Conservation (phyloP, 2,797 vertebrate genomes). For the Eremophila alpestris region DNA sequence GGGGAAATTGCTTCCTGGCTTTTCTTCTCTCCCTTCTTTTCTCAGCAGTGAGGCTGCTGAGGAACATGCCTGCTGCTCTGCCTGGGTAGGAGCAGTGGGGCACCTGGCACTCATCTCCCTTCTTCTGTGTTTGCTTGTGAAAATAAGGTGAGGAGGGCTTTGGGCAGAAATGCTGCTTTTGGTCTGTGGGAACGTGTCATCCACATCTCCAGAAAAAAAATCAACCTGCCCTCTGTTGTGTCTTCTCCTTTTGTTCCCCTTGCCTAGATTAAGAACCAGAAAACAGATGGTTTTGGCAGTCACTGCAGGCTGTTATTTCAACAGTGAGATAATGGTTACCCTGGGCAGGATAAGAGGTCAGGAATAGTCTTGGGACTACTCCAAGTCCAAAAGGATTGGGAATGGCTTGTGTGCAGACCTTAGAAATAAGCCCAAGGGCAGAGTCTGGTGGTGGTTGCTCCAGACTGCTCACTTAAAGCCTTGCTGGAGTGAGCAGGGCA, state of each 20-base stretch:
- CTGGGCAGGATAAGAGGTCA: neutral
- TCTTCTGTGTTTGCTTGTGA: neutral
- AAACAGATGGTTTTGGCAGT: neutral
- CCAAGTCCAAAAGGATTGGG: neutral
- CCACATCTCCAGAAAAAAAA: neutral
- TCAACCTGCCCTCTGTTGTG: neutral
- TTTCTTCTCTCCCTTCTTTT: neutral
- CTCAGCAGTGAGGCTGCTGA: neutral
- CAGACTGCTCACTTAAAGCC: neutral
- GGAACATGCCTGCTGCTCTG: neutral
- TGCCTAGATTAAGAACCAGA: neutral
- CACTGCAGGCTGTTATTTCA: neutral
- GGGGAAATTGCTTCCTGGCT: slow-evolving; percentile 27
- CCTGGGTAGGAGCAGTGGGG: rapidly evolving
- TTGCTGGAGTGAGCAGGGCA: neutral
- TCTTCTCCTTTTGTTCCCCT: neutral
- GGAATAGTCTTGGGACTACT: neutral
- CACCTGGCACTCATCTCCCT: neutral
- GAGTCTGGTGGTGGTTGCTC: neutral
- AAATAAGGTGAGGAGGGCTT: neutral
- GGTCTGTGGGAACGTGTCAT: neutral
- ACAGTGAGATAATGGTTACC: slow-evolving; percentile 1
- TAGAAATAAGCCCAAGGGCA: neutral
- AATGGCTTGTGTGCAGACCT: neutral
- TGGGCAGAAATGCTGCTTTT: neutral